A percentile compares a stretch with the other conserved stretches of the same genome.
Evolutionary conservation across 2,113 vertebrate species (phyloP).

Genomic region (Leptocoma aspasia): DNA sequence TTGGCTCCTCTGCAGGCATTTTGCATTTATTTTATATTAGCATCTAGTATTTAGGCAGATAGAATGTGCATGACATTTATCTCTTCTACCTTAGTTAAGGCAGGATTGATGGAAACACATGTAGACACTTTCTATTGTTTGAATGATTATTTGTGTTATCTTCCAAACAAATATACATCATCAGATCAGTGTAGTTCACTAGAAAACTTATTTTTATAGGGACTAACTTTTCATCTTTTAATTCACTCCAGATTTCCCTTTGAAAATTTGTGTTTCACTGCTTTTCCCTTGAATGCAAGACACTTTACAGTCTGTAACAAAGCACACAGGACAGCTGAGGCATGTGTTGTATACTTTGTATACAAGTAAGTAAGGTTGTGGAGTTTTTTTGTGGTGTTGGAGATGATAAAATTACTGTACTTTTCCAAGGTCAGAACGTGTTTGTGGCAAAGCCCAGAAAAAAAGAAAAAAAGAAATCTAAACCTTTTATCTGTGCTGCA

Average conservation of each 20-base stretch:
- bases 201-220: neutral
- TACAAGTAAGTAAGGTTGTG: neutral
- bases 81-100: neutral
- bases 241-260: neutral
- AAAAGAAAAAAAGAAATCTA: neutral
- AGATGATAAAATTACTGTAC: neutral
- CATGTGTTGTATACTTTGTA: neutral
- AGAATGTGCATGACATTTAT: neutral
- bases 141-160: neutral
- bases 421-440: neutral
- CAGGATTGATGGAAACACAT: neutral
- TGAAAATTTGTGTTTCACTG: neutral
- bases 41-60: neutral
- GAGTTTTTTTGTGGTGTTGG: neutral
- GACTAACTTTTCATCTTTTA: neutral
- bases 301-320: neutral
- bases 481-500: neutral
- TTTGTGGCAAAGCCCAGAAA: neutral
- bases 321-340: neutral
- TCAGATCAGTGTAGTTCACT: neutral
- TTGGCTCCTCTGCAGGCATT: neutral
- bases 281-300: neutral
- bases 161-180: neutral
- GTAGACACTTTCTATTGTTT: neutral
- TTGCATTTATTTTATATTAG: neutral